Evolutionary conservation across 2,888 invertebrate genomes (phyloP), one percentile per base, ranked within the genome.

Genomic region (Drosophila nigricruria): DNA sequence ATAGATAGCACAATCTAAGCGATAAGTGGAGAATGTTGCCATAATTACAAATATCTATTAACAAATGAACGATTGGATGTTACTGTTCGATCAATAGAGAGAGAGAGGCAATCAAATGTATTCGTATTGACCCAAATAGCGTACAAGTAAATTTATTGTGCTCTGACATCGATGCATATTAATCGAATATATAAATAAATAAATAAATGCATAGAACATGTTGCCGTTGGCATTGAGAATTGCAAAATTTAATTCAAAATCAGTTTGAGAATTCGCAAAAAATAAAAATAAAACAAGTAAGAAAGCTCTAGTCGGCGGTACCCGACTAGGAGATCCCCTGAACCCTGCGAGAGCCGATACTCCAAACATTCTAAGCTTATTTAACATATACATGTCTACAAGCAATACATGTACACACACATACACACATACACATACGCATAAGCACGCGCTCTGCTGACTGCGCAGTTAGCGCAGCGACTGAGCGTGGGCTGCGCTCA

Each of bases 71-170:
- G 25, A 43, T 43, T 23, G 16, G 16, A 43, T 43, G 23, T 43
- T 14, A 43, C 14, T 43, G 43, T n/a, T 20, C n/a, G 42, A n/a
- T 52, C 61, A 57, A 50, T 52, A 0, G 52, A n/a, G n/a, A n/a
- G n/a, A n/a, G n/a, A n/a, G n/a, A 16, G 68, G 70, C 70, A 42
- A 69, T 56, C 65, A 68, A 63, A 62, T 68, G 32, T 36, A 65
- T 65, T 60, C 63, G 50, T 57, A 58, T 69, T 84, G 79, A 84
- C 82, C 81, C 27, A 79, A 77, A 81, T 84, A 60, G 27, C 30
- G 68, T 68, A 20, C 59, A 75, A 67, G 72, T 58, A 59, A 60
- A 81, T 62, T 73, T 52, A 59, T 61, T 64, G 54, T 59, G 61
- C 18, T 58, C 54, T 18, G 60, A 18, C 54, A 72, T 63, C 57